phyloP scores from a whole-genome alignment of 2,113 vertebrate genomes.

The Lontra canadensis region DNA sequence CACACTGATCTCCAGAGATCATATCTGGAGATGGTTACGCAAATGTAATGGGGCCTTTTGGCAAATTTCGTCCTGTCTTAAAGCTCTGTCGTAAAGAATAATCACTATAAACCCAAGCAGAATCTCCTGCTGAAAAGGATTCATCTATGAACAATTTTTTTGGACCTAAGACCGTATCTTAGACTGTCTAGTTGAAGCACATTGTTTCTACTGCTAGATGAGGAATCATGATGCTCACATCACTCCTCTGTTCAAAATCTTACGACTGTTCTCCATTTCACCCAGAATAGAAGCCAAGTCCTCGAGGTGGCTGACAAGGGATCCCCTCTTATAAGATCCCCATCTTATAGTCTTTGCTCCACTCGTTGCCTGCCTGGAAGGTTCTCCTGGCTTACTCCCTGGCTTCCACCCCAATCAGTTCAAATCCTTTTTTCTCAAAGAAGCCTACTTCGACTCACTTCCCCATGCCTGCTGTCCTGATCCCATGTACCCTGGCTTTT shows the following conservation, averaged over 20 bases:
- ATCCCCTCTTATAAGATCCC: no score
- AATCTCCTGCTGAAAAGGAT: not conserved
- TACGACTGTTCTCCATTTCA: not conserved
- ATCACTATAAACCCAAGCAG: not conserved
- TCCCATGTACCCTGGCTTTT: not conserved
- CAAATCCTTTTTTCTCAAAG: not conserved
- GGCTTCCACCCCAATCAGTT: not conserved
- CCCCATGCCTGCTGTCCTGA: not conserved
- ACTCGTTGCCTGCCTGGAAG: not conserved
- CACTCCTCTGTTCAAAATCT: not conserved
- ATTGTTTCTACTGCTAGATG: not conserved
- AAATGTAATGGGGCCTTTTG: not conserved
- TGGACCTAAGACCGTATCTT: not conserved
- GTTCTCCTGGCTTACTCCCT: not conserved
- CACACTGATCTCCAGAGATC: not conserved
- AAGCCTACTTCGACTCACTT: not conserved
- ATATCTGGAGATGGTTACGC: not conserved
- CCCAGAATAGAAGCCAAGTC: not conserved
- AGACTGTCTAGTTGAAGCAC: not conserved
- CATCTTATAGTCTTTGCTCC: not conserved
- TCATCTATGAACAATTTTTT: not conserved
- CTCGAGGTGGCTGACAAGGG: not conserved
- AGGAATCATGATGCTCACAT: not conserved
- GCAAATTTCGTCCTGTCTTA: not conserved
- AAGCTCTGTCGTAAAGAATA: not conserved